A percentile compares a stretch with the other conserved stretches of the same genome.
phyloP scores from a whole-genome alignment of 1,140 invertebrate species.

The Drosophila murphyi region DNA sequence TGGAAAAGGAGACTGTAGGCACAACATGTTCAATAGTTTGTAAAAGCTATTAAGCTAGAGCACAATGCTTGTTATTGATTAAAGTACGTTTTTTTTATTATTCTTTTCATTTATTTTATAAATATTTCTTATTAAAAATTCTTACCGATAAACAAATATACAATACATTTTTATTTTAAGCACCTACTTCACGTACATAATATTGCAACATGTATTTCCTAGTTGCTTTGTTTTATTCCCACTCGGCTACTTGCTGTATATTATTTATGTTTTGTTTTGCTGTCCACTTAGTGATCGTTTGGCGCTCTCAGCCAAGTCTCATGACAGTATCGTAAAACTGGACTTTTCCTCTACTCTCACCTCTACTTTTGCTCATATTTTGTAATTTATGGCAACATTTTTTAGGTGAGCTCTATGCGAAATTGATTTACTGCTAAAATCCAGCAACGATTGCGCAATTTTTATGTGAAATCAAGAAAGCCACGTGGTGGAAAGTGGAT shows the following conservation, averaged over 20 bases:
- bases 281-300: conserved; percentile 34
- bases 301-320: conserved; percentile 23
- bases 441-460: conserved; percentile 33
- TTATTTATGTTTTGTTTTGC: conserved; percentile 57
- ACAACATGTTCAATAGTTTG: too few species aligned
- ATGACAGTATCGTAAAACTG: conserved; percentile 37
- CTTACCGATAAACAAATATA: too few species aligned
- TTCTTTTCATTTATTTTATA: too few species aligned
- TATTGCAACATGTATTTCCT: neutral
- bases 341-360: conserved; percentile 4
- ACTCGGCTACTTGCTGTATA: neutral
- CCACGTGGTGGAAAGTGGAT: neutral
- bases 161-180: too few species aligned
- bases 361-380: conserved; percentile 5
- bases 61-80: too few species aligned
- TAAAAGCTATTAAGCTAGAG: too few species aligned
- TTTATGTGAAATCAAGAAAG: conserved; percentile 25
- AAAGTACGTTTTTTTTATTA: too few species aligned
- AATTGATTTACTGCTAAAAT: conserved; percentile 40
- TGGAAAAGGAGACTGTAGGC: too few species aligned
- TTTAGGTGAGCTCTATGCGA: conserved; percentile 16
- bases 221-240: neutral
- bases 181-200: too few species aligned
- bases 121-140: too few species aligned
- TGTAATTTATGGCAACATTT: conserved; percentile 41